phyloP scores from a whole-genome alignment of 2,888 invertebrate genomes.

The Microctonus hyperodae region DNA sequence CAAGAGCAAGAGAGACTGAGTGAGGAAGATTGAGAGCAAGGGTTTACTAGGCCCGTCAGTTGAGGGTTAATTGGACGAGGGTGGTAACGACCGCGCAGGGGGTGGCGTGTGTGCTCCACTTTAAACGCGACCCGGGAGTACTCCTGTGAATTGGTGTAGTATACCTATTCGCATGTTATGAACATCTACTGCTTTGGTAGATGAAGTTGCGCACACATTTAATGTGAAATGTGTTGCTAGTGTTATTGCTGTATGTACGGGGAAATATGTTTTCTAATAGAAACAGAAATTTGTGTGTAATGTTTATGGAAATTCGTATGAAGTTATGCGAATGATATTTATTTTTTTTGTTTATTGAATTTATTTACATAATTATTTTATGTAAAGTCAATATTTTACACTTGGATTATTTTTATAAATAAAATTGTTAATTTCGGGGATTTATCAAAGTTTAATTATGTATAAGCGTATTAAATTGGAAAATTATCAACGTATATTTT shows the following conservation, averaged over 20 bases:
- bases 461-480: too few relatives aligned
- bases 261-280: too few relatives aligned
- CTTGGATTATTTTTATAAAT: too few relatives aligned
- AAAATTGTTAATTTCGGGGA: too few relatives aligned
- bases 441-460: too few relatives aligned
- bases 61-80: conserved; percentile 33
- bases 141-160: conserved; percentile 28
- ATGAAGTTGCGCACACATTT: conserved; percentile 11
- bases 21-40: conserved; percentile 16
- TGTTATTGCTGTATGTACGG: conserved; percentile 6
- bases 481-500: too few relatives aligned
- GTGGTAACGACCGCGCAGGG: conserved; percentile 28
- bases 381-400: too few relatives aligned
- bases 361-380: too few relatives aligned
- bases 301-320: too few relatives aligned
- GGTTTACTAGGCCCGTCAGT: conserved; percentile 30
- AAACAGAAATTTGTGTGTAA: too few relatives aligned
- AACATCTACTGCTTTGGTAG: conserved; percentile 17
- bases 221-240: conserved; percentile 2
- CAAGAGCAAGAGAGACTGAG: conserved; percentile 3
- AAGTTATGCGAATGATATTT: too few relatives aligned
- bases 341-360: too few relatives aligned
- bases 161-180: conserved; percentile 18
- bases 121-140: conserved; percentile 30
- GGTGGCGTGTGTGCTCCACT: conserved; percentile 26